phyloP scores from a whole-genome alignment of 2,113 vertebrate species.

The Daubentonia madagascariensis region DNA sequence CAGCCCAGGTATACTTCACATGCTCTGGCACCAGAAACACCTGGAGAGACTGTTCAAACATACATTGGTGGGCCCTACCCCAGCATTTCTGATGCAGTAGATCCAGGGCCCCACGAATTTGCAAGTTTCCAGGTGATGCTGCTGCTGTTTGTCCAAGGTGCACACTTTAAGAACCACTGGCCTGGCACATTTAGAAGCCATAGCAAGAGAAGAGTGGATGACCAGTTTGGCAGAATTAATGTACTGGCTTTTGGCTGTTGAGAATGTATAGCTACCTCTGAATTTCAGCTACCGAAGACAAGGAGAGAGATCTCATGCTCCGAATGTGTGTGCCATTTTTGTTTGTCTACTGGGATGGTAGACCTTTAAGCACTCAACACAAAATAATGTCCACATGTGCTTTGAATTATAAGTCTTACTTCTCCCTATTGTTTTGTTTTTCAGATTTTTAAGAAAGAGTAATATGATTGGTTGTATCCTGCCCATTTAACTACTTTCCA shows the following conservation, averaged over 20 bases:
- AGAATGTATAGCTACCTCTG: background rate
- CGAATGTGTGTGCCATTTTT: background rate
- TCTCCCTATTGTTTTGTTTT: background rate
- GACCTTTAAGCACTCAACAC: background rate
- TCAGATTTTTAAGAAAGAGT: background rate
- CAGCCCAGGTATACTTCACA: background rate
- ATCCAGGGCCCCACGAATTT: background rate
- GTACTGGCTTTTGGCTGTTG: background rate
- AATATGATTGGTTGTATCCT: background rate
- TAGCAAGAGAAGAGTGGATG: background rate
- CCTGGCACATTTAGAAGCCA: background rate
- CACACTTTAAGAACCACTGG: background rate
- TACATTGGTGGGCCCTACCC: background rate
- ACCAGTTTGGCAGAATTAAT: background rate
- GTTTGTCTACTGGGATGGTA: background rate
- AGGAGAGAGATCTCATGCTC: background rate
- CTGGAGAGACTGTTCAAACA: background rate
- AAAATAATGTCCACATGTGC: background rate
- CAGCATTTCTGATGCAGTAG: background rate
- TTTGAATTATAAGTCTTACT: background rate
- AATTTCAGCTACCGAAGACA: background rate
- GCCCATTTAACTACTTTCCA: constrained; percentile 75
- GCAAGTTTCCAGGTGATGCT: background rate
- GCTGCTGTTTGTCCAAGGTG: background rate
- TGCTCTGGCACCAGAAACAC: background rate